Conservation (phyloP, 2,113 vertebrate genomes). For the Hemibagrus wyckioides region DNA sequence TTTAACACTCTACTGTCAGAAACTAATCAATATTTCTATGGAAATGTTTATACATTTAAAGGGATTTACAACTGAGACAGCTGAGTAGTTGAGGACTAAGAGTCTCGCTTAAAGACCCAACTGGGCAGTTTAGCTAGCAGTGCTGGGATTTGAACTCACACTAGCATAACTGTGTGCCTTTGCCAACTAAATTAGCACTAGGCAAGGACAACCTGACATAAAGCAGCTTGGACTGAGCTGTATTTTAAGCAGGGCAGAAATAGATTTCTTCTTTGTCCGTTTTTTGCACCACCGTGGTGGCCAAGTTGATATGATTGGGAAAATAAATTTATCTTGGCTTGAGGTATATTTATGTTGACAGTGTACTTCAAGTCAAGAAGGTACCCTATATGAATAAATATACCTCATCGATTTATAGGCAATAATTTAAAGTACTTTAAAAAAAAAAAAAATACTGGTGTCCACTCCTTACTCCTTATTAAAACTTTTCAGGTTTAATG, state of each 20-base stretch:
- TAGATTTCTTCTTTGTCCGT: too few relatives aligned
- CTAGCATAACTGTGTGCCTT: too few relatives aligned
- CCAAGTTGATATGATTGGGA: too few relatives aligned
- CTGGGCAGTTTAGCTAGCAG: not conserved
- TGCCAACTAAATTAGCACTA: too few relatives aligned
- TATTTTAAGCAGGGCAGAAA: too few relatives aligned
- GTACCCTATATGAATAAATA: too few relatives aligned
- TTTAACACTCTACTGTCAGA: not conserved
- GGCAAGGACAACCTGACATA: too few relatives aligned
- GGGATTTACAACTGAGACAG: not conserved
- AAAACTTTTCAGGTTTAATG: not conserved
- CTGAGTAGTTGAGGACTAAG: not conserved
- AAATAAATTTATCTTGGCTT: too few relatives aligned
- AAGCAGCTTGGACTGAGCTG: too few relatives aligned
- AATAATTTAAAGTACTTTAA: not conserved
- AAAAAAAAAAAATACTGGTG: not conserved
- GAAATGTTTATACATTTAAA: not conserved
- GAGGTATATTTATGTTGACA: too few relatives aligned
- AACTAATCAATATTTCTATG: not conserved
- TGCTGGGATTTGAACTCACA: not conserved
- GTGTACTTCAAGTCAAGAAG: too few relatives aligned
- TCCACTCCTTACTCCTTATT: not conserved
- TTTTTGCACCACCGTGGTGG: too few relatives aligned
- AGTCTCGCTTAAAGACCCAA: not conserved
- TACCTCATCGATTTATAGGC: not conserved